Percentiles rank a stretch among this genome's conserved stretches.
Conservation (phyloP, 2,888 invertebrate genomes). For the Folsomia candida region DNA sequence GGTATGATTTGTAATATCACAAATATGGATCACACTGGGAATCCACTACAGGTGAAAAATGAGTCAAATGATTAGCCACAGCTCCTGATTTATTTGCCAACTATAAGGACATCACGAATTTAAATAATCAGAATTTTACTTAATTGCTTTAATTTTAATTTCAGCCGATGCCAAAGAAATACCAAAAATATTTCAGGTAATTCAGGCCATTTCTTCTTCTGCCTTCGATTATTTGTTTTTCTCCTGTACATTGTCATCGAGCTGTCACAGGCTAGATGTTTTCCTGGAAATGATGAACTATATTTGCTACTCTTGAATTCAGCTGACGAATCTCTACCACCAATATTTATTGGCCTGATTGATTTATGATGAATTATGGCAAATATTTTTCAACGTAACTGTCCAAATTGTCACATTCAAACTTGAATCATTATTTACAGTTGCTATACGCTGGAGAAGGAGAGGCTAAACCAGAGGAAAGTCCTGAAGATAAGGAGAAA, state of each 20-base stretch:
- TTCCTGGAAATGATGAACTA: conserved; percentile 26
- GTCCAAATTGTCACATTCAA: conserved; percentile 5
- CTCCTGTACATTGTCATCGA: background rate
- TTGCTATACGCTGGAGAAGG: conserved; percentile 96
- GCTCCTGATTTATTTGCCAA: no score
- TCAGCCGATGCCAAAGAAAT: conserved; percentile 99
- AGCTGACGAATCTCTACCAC: conserved; percentile 22
- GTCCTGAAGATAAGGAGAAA: conserved; percentile 56
- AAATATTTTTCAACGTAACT: background rate
- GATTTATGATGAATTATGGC: no score
- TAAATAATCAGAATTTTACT: no score
- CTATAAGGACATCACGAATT: no score
- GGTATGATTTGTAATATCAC: no score
- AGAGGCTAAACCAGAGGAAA: conserved; percentile 57
- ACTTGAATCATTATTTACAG: conserved; percentile 56
- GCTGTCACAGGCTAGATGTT: background rate
- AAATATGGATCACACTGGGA: no score
- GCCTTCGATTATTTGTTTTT: background rate
- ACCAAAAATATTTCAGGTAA: conserved; percentile 90
- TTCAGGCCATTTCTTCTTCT: conserved; percentile 1
- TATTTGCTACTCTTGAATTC: conserved; percentile 44
- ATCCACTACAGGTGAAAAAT: no score
- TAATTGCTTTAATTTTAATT: no score
- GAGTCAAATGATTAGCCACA: no score
- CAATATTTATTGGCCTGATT: background rate